These are phyloP conservation scores for Pipa parva DNA, from an alignment of 2,113 vertebrate genomes.

Conservation along the genomic window DNA sequence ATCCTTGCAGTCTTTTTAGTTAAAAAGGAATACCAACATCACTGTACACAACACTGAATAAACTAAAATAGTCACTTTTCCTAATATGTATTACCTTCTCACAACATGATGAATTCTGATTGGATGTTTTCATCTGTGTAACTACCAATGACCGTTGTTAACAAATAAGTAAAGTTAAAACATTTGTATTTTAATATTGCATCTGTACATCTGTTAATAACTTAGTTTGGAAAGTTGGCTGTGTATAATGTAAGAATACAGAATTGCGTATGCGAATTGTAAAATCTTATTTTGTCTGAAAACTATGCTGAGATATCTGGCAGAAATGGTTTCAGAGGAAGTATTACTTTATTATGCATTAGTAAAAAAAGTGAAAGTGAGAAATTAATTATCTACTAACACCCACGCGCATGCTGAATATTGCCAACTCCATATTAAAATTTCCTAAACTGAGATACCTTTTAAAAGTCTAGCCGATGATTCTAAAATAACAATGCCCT, in stretches of 20 bases:
- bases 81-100: no score
- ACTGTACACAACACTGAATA: no score
- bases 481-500: conserved; percentile 9
- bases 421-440: not conserved
- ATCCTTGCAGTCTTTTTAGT: no score
- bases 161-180: not conserved
- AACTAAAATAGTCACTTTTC: no score
- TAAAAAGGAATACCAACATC: no score
- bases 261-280: no score
- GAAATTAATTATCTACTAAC: conserved; percentile 7
- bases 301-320: not conserved
- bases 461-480: not conserved
- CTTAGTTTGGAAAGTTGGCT: not conserved
- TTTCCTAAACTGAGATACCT: not conserved
- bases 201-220: no score
- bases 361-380: not conserved
- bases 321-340: not conserved
- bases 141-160: not conserved
- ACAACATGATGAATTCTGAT: not conserved
- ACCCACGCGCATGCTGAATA: not conserved
- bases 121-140: not conserved
- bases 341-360: not conserved
- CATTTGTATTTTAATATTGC: not conserved
- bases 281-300: no score
- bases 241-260: no score